Percentiles rank a stretch among this genome's conserved stretches.
These are phyloP conservation scores for Anseranas semipalmata DNA, from an alignment of 2,113 vertebrate species.

Conservation along the genomic window DNA sequence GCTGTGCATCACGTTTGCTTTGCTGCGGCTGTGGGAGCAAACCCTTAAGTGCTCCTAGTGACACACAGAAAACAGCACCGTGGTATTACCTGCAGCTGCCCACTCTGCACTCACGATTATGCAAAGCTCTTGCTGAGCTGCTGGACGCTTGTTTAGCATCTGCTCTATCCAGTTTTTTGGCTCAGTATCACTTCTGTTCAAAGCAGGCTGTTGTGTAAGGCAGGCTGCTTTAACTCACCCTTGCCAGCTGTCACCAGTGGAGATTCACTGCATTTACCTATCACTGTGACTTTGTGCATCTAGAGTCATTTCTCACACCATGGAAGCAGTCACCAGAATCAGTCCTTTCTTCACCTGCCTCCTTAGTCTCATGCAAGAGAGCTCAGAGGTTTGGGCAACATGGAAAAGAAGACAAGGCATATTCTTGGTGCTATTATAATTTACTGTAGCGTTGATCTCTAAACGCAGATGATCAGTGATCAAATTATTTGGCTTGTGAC, in stretches of 20 bases:
- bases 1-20: not conserved
- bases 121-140: not conserved
- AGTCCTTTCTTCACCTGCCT: not conserved
- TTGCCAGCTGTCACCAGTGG: not conserved
- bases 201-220: not conserved
- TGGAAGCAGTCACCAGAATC: rapidly evolving
- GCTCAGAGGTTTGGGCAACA: not conserved
- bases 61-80: not conserved
- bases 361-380: not conserved
- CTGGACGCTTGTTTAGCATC: not conserved
- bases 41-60: not conserved
- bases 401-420: too few relatives aligned
- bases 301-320: not conserved
- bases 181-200: not conserved
- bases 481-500: not conserved
- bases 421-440: not conserved
- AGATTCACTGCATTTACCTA: not conserved
- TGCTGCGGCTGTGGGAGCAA: not conserved
- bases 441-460: not conserved
- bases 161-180: not conserved
- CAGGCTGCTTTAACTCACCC: not conserved
- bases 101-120: not conserved
- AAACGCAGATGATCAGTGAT: rapidly evolving
- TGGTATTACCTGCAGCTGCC: not conserved
- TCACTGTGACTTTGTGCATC: rapidly evolving